Base-by-base conservation (phyloP, 2,888 invertebrate species). In the Uropetala carovei region DNA sequence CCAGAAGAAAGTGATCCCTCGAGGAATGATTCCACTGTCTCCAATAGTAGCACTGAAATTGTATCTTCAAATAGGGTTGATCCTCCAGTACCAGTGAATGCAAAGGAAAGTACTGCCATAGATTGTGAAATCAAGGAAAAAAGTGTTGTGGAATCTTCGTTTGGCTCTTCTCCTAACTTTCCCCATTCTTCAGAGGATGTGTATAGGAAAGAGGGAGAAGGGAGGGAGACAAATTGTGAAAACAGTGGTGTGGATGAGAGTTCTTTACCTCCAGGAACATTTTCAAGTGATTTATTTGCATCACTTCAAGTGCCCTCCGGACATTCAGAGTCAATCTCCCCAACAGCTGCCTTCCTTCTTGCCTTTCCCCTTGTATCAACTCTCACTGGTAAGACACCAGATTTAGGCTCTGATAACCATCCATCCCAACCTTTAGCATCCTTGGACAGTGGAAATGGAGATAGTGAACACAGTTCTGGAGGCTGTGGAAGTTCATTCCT, bases 291-390 rank as follows among this genome's bases (percentile, higher is more conserved):
- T 94, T 95, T 96, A 92, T 96, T 96, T 94, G 96, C 96, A 0
- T 96, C 96, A 11, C 94, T 96, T 58, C 96, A 96, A 94, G 96
- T 96, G 14, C 96, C 96, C 14, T 93, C 95, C 18, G 94, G 95
- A 0, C 94, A 93, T 85, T 95, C 96, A 5, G 96, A 96, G 94
- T 96, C 96, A 0, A 96, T 96, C 92, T 97, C 97, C 2, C 97
- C 97, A 9, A 97, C 97, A 3, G 97, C 97, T 18, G 97, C 97
- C 1, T 97, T 97, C 94, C 95, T 97, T 16, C 96, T 97, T 95
- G 97, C 97, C 2, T 97, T 97, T 94, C 97, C 97, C 0, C 94
- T 97, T 89, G 97, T 97, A 0, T 97, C 96, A 0, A 96, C 96
- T 8, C 94, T 96, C 13, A 96, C 83, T 84, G 92, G 92, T 22